Evolutionary conservation across 64 coral and sea anemone species (phyloP).

Genomic region (Orbicella faveolata): DNA sequence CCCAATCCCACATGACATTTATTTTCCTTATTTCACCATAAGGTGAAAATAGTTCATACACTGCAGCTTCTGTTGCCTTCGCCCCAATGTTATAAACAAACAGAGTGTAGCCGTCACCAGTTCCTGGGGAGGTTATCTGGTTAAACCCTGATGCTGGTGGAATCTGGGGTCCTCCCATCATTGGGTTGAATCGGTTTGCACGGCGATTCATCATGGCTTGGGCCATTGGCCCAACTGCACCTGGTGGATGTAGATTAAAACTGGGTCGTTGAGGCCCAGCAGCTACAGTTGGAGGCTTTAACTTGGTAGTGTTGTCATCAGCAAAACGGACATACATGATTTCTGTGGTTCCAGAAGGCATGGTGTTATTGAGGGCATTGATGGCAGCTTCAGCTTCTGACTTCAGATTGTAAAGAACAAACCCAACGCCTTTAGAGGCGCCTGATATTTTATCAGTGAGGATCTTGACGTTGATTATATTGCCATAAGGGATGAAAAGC

Average conservation of each 20-base stretch:
- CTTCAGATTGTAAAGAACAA: constrained; percentile 80
- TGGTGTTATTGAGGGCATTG: constrained; percentile 56
- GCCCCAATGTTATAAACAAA: constrained; percentile 86
- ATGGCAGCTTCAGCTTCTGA: constrained; percentile 73
- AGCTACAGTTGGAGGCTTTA: constrained; percentile 31
- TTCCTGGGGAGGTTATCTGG: constrained; percentile 2
- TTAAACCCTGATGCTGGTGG: constrained; percentile 23
- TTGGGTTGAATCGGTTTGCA: constrained; percentile 76
- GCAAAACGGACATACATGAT: constrained; percentile 77
- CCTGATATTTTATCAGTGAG: constrained; percentile 65
- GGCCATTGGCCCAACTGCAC: constrained; percentile 65
- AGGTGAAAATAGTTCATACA: constrained; percentile 63
- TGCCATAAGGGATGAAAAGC: constrained; percentile 65
- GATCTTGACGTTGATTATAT: constrained; percentile 69
- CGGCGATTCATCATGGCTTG: constrained; percentile 67
- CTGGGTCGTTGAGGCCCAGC: constrained; percentile 22
- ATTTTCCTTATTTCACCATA: constrained; percentile 76
- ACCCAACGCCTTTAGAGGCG: constrained; percentile 71
- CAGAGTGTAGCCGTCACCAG: constrained; percentile 38
- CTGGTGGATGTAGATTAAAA: constrained; percentile 16
- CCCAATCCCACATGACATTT: constrained; percentile 90
- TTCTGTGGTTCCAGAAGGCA: constrained; percentile 53
- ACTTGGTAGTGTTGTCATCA: constrained; percentile 70
- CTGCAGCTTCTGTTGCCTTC: constrained; percentile 54
- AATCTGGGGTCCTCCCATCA: constrained; percentile 41